A percentile compares a stretch with the other conserved stretches of the same genome.
phyloP scores from a whole-genome alignment of 2,797 vertebrate genomes.

The Allenopithecus nigroviridis region DNA sequence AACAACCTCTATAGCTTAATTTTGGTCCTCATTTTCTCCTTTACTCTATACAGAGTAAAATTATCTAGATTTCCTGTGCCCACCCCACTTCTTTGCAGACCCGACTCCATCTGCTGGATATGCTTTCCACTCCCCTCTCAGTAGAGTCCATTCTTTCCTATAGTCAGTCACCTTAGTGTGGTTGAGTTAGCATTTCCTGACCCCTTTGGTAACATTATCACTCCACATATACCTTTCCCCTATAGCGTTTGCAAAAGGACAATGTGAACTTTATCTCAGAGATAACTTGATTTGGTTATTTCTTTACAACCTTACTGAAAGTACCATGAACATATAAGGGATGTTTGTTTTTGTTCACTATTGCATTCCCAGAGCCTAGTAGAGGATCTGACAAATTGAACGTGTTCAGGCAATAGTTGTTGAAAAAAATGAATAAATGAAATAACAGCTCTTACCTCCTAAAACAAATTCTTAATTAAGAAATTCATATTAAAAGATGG shows the following conservation, averaged over 20 bases:
- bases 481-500: neutral
- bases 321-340: fast-evolving
- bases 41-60: neutral
- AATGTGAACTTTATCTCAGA: neutral
- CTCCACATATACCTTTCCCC: neutral
- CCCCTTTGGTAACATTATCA: neutral
- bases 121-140: neutral
- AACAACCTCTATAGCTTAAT: neutral
- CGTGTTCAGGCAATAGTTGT: neutral
- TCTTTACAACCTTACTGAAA: neutral
- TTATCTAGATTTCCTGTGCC: neutral
- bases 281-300: neutral
- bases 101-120: too few species aligned
- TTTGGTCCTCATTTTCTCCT: neutral
- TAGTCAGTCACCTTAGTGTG: neutral
- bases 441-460: fast-evolving
- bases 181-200: neutral
- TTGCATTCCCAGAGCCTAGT: neutral
- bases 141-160: neutral
- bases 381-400: neutral
- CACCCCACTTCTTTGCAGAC: neutral
- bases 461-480: neutral
- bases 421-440: neutral
- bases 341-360: neutral
- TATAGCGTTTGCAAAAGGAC: neutral